phyloP scores from a whole-genome alignment of 2,797 vertebrate species.

The Rhinophrynus dorsalis region DNA sequence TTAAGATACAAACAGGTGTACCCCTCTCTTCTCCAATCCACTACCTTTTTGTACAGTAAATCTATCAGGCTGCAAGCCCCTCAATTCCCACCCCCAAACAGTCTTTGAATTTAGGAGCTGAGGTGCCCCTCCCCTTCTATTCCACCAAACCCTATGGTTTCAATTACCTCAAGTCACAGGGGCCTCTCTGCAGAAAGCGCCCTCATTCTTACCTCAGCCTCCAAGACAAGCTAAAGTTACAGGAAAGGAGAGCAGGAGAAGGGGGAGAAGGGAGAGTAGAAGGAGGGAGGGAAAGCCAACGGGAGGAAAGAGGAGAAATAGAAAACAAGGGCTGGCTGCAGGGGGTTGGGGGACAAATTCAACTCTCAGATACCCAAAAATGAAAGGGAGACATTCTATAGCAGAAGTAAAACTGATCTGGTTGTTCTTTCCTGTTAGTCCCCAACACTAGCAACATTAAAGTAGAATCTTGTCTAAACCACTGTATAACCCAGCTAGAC shows the following conservation, averaged over 20 bases:
- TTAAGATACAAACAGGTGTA: slow-evolving; percentile 17
- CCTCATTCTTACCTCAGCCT: slow-evolving; percentile 45
- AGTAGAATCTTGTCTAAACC: no score
- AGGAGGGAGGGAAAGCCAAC: not conserved
- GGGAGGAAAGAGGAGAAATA: slow-evolving; percentile 12
- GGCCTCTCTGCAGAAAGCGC: slow-evolving; percentile 43
- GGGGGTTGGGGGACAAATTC: not conserved
- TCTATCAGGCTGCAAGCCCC: slow-evolving; percentile 2
- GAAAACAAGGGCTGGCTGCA: slow-evolving; percentile 9
- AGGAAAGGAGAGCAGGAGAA: slow-evolving; percentile 32
- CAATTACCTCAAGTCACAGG: slow-evolving; percentile 46
- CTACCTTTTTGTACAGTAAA: slow-evolving; percentile 15
- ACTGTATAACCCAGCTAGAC: no score
- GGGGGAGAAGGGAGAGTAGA: slow-evolving; percentile 22
- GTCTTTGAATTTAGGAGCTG: slow-evolving; percentile 39
- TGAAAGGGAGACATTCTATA: no score
- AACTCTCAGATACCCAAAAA: no score
- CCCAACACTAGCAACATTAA: no score
- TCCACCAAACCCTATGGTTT: slow-evolving; percentile 41
- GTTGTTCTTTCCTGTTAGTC: no score
- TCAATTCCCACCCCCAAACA: not conserved
- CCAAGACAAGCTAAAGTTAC: slow-evolving; percentile 38
- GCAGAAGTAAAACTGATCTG: no score
- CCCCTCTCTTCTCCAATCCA: not conserved
- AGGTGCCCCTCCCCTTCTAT: slow-evolving; percentile 6